Conservation (phyloP, 2,888 invertebrate species). For the Epinotia bilunana region DNA sequence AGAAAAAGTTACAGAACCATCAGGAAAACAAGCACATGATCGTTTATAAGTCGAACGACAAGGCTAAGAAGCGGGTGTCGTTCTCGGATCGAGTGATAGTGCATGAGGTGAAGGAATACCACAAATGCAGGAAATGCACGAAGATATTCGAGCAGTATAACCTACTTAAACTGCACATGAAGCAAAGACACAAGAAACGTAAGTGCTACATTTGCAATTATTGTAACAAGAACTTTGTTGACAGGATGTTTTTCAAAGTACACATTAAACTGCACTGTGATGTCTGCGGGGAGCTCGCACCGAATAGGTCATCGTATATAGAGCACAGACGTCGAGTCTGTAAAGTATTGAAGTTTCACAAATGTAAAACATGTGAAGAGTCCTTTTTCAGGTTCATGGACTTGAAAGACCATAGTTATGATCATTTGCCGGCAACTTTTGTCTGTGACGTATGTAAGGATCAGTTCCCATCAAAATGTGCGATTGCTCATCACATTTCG, state of each 20-base stretch:
- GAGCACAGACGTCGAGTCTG: slow-evolving; percentile 67
- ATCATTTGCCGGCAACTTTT: slow-evolving; percentile 58
- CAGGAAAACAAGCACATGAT: slow-evolving; percentile 71
- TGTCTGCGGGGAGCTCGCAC: slow-evolving; percentile 60
- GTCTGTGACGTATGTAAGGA: slow-evolving; percentile 76
- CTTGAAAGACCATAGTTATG: slow-evolving; percentile 73
- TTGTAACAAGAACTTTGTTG: slow-evolving; percentile 70
- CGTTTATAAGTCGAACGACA: slow-evolving; percentile 55
- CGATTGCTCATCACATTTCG: slow-evolving; percentile 66
- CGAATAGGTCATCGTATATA: slow-evolving; percentile 56
- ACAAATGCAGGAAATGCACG: slow-evolving; percentile 73
- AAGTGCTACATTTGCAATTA: slow-evolving; percentile 78
- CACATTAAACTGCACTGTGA: slow-evolving; percentile 77
- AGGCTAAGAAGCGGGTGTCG: slow-evolving; percentile 69
- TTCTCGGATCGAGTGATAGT: slow-evolving; percentile 74
- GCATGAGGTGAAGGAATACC: slow-evolving; percentile 71
- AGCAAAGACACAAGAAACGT: slow-evolving; percentile 68
- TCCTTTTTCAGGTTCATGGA: slow-evolving; percentile 68
- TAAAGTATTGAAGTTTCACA: slow-evolving; percentile 59
- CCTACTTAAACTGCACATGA: slow-evolving; percentile 65
- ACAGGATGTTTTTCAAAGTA: slow-evolving; percentile 74
- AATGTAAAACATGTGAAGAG: slow-evolving; percentile 65
- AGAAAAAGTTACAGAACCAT: slow-evolving; percentile 68
- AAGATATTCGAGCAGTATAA: slow-evolving; percentile 69
- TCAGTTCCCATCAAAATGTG: slow-evolving; percentile 67